Percentiles rank a stretch among this genome's conserved stretches.
Conservation (phyloP, 2,888 invertebrate species). For the Xestia rhomboidea region DNA sequence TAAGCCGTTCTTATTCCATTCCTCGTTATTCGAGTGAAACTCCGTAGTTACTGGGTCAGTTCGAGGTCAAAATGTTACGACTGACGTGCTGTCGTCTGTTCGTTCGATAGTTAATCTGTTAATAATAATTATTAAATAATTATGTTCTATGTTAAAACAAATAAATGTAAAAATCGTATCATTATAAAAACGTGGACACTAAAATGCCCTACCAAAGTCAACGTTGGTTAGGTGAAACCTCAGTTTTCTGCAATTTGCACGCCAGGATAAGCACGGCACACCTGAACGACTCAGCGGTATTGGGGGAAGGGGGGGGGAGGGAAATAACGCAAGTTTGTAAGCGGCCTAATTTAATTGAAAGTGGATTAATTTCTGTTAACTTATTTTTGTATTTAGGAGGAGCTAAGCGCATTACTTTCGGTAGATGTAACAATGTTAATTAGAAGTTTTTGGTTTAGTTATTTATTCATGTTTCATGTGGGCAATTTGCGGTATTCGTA, state of each 20-base stretch:
- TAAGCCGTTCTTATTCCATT: not conserved
- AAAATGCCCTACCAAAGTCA: conserved; percentile 33
- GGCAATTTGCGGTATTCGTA: not conserved
- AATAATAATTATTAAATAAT: too few species aligned
- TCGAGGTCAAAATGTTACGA: not conserved
- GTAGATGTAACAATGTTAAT: conserved; percentile 17
- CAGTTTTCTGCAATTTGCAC: conserved; percentile 62
- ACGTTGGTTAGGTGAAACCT: conserved; percentile 39
- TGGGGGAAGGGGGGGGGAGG: not conserved
- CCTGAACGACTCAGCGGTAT: conserved; percentile 51
- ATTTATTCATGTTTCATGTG: not conserved
- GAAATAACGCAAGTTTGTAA: conserved; percentile 47
- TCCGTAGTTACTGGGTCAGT: not conserved
- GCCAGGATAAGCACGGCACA: conserved; percentile 52
- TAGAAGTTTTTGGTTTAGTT: conserved; percentile 5
- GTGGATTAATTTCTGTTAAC: conserved; percentile 35
- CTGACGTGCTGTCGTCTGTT: not conserved
- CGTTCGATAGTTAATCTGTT: too few species aligned
- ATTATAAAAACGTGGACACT: conserved; percentile 11
- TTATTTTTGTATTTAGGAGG: conserved; percentile 21
- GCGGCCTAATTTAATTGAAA: conserved; percentile 42
- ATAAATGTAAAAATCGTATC: not conserved
- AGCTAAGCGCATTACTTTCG: conserved; percentile 15
- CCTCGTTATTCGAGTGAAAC: not conserved
- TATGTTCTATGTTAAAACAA: too few species aligned